Evolutionary conservation across 1,140 invertebrate genomes (phyloP).

Genomic region (Zaprionus camerounensis): DNA sequence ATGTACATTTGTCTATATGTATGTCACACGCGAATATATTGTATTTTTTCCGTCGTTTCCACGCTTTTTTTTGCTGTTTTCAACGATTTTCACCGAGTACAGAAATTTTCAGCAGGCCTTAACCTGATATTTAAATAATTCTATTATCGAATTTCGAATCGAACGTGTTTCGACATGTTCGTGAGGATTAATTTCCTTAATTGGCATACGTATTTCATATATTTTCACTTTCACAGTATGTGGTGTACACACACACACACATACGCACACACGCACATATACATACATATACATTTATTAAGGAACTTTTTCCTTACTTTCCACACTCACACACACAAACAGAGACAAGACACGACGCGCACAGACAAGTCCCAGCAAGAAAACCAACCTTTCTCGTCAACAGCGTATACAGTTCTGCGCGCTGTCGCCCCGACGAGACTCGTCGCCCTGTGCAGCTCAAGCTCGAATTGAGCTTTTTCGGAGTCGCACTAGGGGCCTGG

Average conservation of each 20-base stretch:
- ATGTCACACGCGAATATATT: conserved; percentile 47
- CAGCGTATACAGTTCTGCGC: conserved; percentile 83
- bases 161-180: conserved; percentile 8
- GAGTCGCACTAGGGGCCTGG: conserved; percentile 52
- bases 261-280: conserved; percentile 15
- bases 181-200: conserved; percentile 39
- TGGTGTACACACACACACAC: conserved; percentile 28
- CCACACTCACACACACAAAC: conserved; percentile 30
- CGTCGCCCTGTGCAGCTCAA: conserved; percentile 53
- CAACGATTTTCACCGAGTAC: conserved; percentile 52
- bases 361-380: conserved; percentile 34
- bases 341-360: conserved; percentile 47
- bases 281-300: conserved; percentile 30
- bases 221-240: conserved; percentile 70
- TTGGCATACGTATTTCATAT: conserved; percentile 63
- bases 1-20: conserved; percentile 34
- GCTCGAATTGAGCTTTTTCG: conserved; percentile 68
- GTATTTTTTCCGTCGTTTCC: conserved; percentile 11
- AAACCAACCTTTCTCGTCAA: conserved; percentile 80
- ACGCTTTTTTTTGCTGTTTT: conserved; percentile 14
- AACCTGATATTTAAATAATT: conserved; percentile 2
- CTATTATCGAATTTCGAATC: neutral
- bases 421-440: conserved; percentile 42
- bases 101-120: conserved; percentile 40
- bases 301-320: conserved; percentile 47